phyloP scores from a whole-genome alignment of 1,140 invertebrate genomes.

The Ericerus pela region DNA sequence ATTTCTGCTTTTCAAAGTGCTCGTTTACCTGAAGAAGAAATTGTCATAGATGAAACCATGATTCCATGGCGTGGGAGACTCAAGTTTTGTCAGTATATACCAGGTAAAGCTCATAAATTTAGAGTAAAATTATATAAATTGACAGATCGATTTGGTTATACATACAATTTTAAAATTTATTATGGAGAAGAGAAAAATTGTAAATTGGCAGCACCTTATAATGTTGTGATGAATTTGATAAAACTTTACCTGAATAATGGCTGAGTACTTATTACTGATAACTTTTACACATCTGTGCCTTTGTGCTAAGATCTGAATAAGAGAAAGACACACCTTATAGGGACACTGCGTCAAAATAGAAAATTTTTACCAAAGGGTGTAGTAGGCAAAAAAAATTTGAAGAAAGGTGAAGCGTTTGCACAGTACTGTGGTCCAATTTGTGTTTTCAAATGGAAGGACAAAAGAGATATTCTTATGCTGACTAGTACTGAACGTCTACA shows the following conservation, averaged over 20 bases:
- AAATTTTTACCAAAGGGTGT: no score
- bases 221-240: no score
- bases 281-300: no score
- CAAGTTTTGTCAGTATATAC: conserved; percentile 26
- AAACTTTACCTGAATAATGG: no score
- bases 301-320: no score
- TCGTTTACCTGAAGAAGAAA: conserved; percentile 21
- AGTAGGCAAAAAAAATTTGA: no score
- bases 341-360: no score
- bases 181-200: conserved; percentile 17
- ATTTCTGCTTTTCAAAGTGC: conserved; percentile 21
- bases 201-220: no score
- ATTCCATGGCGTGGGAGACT: conserved; percentile 26
- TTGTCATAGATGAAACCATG: conserved; percentile 27
- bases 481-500: conserved; percentile 26
- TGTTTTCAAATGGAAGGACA: conserved; percentile 30
- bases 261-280: no score
- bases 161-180: conserved; percentile 25
- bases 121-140: conserved; percentile 26
- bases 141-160: conserved; percentile 23
- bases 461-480: conserved; percentile 27
- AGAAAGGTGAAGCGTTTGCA: no score
- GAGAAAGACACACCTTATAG: no score
- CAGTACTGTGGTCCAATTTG: no score
- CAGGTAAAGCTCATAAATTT: conserved; percentile 26